Evolutionary conservation across 2,888 invertebrate genomes (phyloP), one percentile per base, ranked within the genome.

Genomic region (Agrilus biguttatus): DNA sequence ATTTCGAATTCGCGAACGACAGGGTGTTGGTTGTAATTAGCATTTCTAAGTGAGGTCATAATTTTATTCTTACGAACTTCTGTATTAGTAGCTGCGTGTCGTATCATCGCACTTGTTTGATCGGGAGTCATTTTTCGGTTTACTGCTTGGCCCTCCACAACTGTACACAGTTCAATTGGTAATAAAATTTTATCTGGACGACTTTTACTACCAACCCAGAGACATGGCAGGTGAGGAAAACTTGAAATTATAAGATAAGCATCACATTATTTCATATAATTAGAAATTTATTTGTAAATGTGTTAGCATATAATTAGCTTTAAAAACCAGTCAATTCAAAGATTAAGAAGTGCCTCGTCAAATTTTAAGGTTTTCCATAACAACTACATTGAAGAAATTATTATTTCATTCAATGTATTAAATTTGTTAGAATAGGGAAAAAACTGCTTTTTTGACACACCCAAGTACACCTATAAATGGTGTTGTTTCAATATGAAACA

Each of bases 101-200:
- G 77, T 41, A 97, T 92, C 90, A 98, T 92, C 1, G 73, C 76
- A 0, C 83, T 70, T 0, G 93, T 85, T 65, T 96, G 95, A 28
- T 61, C 69, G 28, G 90, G 85, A 6, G 80, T 83, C 58, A 96
- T 71, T 63, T 92, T 92, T 55, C 77, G 73, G 53, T 80, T 80
- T 42, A 82, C 75, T 1, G 65, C 55, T 62, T 97, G 95, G 1
- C 88, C 90, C 34, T 74, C 73, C 1, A 81, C 71, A 14, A 97
- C 78, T 8, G 72, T 73, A 56, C 91, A 82, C 8, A 91, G 69
- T 68, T 96, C 96, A 34, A 83, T 66, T 0, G 96, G 96, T 43
- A 93, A 71, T 53, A 78, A 79, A 38, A 89, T 83, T 46, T 73
- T 77, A 54, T 78, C 83, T 10, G 68, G 62, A n/a, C 62, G 48